Percentiles rank a stretch among this genome's conserved stretches.
These are phyloP conservation scores for Drosophila ohnishii DNA, from an alignment of 1,140 invertebrate genomes.

Conservation along the genomic window DNA sequence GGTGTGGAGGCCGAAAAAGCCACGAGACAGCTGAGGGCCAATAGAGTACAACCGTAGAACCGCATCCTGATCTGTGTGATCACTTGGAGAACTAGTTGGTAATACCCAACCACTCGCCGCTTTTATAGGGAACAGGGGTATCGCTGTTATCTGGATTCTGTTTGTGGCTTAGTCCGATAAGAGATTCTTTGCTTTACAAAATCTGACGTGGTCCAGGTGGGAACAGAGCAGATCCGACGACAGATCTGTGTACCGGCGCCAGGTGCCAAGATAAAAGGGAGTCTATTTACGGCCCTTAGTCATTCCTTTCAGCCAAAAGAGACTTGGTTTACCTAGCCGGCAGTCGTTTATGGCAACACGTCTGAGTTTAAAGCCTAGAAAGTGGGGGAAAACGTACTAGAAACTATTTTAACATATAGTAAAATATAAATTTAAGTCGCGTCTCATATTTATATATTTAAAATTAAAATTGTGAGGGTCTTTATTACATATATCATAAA, in stretches of 20 bases:
- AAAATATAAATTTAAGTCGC: too few relatives aligned
- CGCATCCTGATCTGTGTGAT: conserved; percentile 29
- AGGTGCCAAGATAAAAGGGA: conserved; percentile 37
- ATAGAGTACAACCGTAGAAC: conserved; percentile 14
- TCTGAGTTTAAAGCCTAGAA: background rate
- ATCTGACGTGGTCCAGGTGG: conserved; percentile 28
- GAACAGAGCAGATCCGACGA: conserved; percentile 2
- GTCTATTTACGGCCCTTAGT: conserved; percentile 45
- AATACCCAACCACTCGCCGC: background rate
- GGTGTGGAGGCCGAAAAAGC: background rate
- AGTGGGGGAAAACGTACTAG: too few relatives aligned
- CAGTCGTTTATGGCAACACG: background rate
- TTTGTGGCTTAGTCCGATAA: conserved; percentile 49
- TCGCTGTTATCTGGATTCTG: conserved; percentile 11
- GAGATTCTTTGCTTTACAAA: conserved; percentile 24
- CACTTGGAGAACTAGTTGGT: conserved; percentile 13
- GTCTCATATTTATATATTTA: background rate
- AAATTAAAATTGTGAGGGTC: accelerated
- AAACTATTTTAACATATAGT: too few relatives aligned
- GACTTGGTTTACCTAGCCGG: conserved; percentile 12
- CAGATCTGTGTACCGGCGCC: conserved; percentile 1
- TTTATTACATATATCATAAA: background rate
- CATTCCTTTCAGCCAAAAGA: conserved; percentile 3
- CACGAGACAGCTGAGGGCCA: conserved; percentile 38
- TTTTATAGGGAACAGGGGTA: conserved; percentile 31